Percentiles rank a stretch among this genome's conserved stretches.
phyloP scores from a whole-genome alignment of 2,113 vertebrate genomes.

The Enhydra lutris region DNA sequence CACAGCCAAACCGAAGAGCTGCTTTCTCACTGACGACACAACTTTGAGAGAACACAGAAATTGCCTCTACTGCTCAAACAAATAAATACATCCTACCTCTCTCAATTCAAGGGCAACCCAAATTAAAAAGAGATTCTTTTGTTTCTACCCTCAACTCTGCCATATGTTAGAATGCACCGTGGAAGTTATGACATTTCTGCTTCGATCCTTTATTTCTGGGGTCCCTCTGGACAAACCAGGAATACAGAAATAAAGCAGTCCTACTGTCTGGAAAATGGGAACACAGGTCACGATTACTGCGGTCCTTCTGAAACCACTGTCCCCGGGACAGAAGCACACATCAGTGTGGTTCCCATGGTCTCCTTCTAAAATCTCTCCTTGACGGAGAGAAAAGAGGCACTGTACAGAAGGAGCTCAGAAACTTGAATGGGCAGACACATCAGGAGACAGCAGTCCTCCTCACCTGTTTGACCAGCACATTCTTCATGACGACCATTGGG shows the following conservation, averaged over 20 bases:
- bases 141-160: background rate
- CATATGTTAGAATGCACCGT: background rate
- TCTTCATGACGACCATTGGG: slow-evolving; percentile 94
- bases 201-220: background rate
- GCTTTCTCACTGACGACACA: background rate
- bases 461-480: slow-evolving; percentile 92
- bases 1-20: background rate
- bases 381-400: background rate
- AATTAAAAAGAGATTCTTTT: background rate
- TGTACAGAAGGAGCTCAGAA: background rate
- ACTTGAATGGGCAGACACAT: background rate
- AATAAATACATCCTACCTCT: background rate
- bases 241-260: background rate
- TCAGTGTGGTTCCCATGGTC: background rate
- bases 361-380: background rate
- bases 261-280: background rate
- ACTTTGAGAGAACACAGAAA: background rate
- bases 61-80: background rate
- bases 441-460: background rate
- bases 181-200: background rate
- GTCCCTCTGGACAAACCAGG: background rate
- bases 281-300: background rate
- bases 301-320: background rate
- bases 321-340: background rate
- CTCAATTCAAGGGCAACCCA: background rate